Conservation (phyloP, 2,888 invertebrate species). For the Tridacna crocea region DNA sequence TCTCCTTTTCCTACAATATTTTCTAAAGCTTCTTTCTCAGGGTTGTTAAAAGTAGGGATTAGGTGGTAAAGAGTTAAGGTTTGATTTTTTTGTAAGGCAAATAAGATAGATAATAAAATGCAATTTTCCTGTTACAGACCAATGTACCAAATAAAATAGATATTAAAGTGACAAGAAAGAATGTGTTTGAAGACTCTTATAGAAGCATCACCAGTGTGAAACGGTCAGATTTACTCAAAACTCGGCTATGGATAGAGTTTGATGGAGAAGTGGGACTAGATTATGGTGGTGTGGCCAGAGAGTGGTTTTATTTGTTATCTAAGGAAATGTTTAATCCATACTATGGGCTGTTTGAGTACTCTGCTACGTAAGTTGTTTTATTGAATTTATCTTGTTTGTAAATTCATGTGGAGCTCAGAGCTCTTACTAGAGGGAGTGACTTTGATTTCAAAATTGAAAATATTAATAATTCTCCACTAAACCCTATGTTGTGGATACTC, state of each 20-base stretch:
- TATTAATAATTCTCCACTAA: no score
- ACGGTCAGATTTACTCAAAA: slow-evolving; percentile 95
- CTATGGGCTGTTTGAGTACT: slow-evolving; percentile 99
- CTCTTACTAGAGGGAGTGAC: no score
- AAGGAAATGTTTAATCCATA: slow-evolving; percentile 99
- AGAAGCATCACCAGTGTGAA: slow-evolving; percentile 96
- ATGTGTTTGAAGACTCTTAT: slow-evolving; percentile 98
- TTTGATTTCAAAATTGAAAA: no score
- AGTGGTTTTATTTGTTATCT: slow-evolving; percentile 99
- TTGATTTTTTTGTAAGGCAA: not conserved
- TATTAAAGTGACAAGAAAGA: slow-evolving; percentile 94
- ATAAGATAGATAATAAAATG: not conserved
- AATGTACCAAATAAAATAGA: slow-evolving; percentile 99
- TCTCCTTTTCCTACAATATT: no score
- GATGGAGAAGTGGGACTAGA: slow-evolving; percentile 96
- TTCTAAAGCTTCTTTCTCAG: no score
- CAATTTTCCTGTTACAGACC: slow-evolving; percentile 87
- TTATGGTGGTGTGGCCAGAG: slow-evolving; percentile 97
- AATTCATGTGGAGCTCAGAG: no score
- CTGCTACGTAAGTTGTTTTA: slow-evolving; percentile 94
- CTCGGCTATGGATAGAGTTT: slow-evolving; percentile 99
- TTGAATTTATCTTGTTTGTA: no score
- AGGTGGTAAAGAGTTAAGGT: not conserved
- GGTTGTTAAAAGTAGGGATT: no score
- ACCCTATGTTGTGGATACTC: no score